A percentile compares a stretch with the other conserved stretches of the same genome.
Evolutionary conservation across 2,888 invertebrate genomes (phyloP).

Genomic region (Portevinia maculata): DNA sequence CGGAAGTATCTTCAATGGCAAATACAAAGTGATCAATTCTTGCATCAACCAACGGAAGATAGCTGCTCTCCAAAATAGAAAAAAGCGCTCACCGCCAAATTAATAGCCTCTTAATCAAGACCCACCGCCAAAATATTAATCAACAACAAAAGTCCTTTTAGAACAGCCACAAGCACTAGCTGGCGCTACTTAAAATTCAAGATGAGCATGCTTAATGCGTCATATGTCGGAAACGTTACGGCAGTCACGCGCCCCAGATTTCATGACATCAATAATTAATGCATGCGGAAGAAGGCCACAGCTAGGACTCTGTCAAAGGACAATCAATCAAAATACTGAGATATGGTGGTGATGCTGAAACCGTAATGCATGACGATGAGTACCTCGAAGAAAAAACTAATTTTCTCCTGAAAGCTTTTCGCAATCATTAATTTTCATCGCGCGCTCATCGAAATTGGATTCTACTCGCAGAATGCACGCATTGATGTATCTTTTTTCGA

Average conservation of each 20-base stretch:
- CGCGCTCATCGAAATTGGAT: slow-evolving; percentile 14
- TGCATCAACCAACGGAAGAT: slow-evolving; percentile 1
- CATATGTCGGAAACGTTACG: slow-evolving; percentile 71
- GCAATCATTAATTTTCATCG: slow-evolving; percentile 64
- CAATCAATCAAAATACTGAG: slow-evolving; percentile 67
- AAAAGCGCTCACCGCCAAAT: slow-evolving; percentile 75
- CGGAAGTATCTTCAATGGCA: slow-evolving; percentile 40
- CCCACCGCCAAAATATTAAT: slow-evolving; percentile 72
- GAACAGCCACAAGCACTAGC: neutral
- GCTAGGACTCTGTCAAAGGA: slow-evolving; percentile 47
- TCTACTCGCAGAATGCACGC: slow-evolving; percentile 2
- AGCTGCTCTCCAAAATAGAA: neutral
- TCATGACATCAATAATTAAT: slow-evolving; percentile 75
- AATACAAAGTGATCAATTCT: slow-evolving; percentile 46
- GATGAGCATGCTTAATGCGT: slow-evolving; percentile 68
- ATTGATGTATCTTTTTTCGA: neutral
- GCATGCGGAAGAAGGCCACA: slow-evolving; percentile 12
- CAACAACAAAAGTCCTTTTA: slow-evolving; percentile 35
- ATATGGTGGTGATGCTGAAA: slow-evolving; percentile 18
- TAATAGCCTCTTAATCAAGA: slow-evolving; percentile 79
- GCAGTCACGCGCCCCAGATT: slow-evolving; percentile 74
- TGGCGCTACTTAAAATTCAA: slow-evolving; percentile 61
- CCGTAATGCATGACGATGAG: slow-evolving; percentile 46
- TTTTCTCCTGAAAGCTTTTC: slow-evolving; percentile 62
- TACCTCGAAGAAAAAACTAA: slow-evolving; percentile 58